A percentile compares a stretch with the other conserved stretches of the same genome.
These are phyloP conservation scores for Danio tinwini DNA, from an alignment of 2,797 vertebrate genomes.

Conservation along the genomic window DNA sequence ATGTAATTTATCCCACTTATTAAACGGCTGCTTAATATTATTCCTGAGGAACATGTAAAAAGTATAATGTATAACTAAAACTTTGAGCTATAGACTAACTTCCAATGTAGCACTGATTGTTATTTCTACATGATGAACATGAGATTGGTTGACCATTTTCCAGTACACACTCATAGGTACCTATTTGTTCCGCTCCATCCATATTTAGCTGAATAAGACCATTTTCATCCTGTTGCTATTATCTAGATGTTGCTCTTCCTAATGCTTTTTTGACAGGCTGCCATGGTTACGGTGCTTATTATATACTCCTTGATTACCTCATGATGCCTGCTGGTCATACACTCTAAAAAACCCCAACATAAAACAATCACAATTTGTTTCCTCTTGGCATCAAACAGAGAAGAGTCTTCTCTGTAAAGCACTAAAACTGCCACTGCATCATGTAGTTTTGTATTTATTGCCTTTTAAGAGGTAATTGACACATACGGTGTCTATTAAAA, in stretches of 20 bases:
- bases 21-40: no score
- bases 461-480: background rate
- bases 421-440: background rate
- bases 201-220: conserved; percentile 28
- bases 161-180: background rate
- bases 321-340: conserved; percentile 20
- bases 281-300: conserved; percentile 56
- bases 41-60: no score
- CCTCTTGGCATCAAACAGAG: conserved; percentile 28
- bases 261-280: conserved; percentile 59
- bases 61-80: background rate
- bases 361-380: conserved; percentile 29
- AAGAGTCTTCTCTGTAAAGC: conserved; percentile 2
- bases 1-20: no score
- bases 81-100: background rate
- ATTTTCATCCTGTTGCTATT: conserved; percentile 42
- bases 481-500: background rate
- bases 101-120: background rate
- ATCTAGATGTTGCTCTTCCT: conserved; percentile 45
- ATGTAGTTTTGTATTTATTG: background rate
- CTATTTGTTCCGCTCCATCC: conserved; percentile 21
- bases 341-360: conserved; percentile 4
- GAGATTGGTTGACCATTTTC: conserved; percentile 16
- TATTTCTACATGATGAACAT: background rate
- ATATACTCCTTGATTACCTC: conserved; percentile 51